Base-by-base conservation (phyloP, 2,113 vertebrate genomes). In the Tychaedon coryphoeus region DNA sequence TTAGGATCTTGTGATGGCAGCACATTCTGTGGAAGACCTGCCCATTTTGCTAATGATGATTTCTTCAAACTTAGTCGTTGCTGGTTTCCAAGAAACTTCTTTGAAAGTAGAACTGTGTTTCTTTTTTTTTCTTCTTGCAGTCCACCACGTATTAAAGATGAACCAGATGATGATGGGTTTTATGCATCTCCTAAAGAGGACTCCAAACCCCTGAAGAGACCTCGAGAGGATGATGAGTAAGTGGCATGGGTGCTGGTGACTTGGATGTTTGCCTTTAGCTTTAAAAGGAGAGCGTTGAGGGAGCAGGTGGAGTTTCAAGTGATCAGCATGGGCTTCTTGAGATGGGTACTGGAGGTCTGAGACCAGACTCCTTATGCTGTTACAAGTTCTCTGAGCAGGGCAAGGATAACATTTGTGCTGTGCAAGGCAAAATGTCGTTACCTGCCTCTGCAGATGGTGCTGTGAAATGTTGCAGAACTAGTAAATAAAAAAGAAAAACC, bases 121-220 rank as follows among this genome's bases (percentile, higher is more conserved):
- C 25, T 75, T 57, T 91, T 38, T 91, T 38, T 26, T 95, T 95
- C 51, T 77, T 80, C 78, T 47, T 74, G 34, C 94, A 99, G 99
- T 95, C 98, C 99, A 10, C 98, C 96, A 29, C 97, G 97, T 83
- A 98, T 99, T 96, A 99, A 99, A 97, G 98, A 98, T 50, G 99
- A 99, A 91, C 98, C 98, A 50, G 99, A 99, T 82, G 99, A 98
- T 96, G 98, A 99, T 58, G 98, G 98, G 42, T 99, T 98, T 97
- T 98, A 97, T 92, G 94, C 89, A 1, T 96, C 98, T 90, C 98
- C 98, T 45, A 99, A 98, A 97, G 98, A 98, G 86, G 98, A 99
- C 93, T 97, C 97, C 92, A 99, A 99, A 96, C 86, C 95, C 10
- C 89, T 98, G 93, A 99, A 99, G 97, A 98, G 99, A 95, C 98